Base-by-base conservation (phyloP, 2,113 vertebrate species). In the Gobius niger region DNA sequence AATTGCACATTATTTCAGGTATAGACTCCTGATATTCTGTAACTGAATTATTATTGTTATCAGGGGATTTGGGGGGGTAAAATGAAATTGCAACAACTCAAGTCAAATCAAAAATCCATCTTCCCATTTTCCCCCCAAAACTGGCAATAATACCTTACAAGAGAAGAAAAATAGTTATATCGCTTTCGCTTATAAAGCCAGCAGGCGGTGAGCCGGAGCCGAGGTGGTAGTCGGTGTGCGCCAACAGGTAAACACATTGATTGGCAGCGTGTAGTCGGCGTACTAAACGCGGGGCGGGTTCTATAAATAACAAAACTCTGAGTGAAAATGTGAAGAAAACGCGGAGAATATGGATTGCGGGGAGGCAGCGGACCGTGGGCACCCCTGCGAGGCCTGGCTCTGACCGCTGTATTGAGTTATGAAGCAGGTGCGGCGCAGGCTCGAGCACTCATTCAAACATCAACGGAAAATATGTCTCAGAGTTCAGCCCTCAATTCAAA, bases 161-260 rank as follows among this genome's bases (percentile, higher is more conserved):
- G 57, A 42, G 57, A 60, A 60, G 14, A 15, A 60, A 60, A 60
- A 60, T 44, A 60, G 57, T 44, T 16, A 34, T 44, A 60, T 60
- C 42, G 15, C 57, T 60, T 60, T 60, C 7, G n/a, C 57, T 6
- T n/a, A 60, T 42, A 44, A 60, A 60, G n/a, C 13, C 14, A 9
- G 7, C 7, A 50, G 6, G 47, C 3, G 47, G 12, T 50, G 12
- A 50, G 47, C 53, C 12, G 53, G 57, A 60, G 57, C 40, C 14
- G 40, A 60, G 57, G 14, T 44, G 56, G 40, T 42, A n/a, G 57
- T 44, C 57, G 4, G 8, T 16, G 57, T 60, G 40, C 2, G 40
- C 13, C 4, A 60, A 60, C 57, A 42, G 57, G 57, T 60, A 60
- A 60, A 60, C 57, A 60, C 8, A 60, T 60, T 60, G 57, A 60